phyloP scores from a whole-genome alignment of 2,888 invertebrate species.

The Rapana venosa region DNA sequence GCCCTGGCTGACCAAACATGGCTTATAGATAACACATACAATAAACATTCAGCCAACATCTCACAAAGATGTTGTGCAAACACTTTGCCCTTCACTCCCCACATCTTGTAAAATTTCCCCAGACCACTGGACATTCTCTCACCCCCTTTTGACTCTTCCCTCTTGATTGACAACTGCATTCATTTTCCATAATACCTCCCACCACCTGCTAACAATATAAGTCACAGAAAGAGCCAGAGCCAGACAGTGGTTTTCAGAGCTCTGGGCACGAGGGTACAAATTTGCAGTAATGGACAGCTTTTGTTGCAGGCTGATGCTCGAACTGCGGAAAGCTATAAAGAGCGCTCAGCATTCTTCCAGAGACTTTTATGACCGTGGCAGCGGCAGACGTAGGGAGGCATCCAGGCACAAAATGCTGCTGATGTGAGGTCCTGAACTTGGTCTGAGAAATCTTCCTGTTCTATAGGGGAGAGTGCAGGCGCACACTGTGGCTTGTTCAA shows the following conservation, averaged over 20 bases:
- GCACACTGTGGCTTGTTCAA: no score
- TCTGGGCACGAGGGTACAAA: background rate
- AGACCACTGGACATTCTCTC: no score
- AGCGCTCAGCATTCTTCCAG: constrained; percentile 23
- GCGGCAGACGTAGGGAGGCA: constrained; percentile 2
- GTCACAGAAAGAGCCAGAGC: background rate
- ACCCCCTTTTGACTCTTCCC: no score
- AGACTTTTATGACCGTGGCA: constrained; percentile 18
- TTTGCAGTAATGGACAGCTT: background rate
- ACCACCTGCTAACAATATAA: background rate
- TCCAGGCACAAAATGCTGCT: constrained; percentile 2
- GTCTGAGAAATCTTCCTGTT: background rate
- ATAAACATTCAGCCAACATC: no score
- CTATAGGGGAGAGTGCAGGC: no score
- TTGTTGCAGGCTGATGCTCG: background rate
- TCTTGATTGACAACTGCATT: background rate
- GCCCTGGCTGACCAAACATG: no score
- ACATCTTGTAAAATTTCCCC: no score
- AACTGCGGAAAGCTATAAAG: background rate
- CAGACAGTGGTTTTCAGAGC: background rate
- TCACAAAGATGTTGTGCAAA: no score
- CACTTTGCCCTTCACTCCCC: no score
- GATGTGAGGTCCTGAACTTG: constrained; percentile 24
- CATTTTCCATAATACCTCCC: background rate
- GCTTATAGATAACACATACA: no score